These are phyloP conservation scores for Malacoctenus gilli DNA, from an alignment of 2,797 vertebrate genomes.

Conservation along the genomic window DNA sequence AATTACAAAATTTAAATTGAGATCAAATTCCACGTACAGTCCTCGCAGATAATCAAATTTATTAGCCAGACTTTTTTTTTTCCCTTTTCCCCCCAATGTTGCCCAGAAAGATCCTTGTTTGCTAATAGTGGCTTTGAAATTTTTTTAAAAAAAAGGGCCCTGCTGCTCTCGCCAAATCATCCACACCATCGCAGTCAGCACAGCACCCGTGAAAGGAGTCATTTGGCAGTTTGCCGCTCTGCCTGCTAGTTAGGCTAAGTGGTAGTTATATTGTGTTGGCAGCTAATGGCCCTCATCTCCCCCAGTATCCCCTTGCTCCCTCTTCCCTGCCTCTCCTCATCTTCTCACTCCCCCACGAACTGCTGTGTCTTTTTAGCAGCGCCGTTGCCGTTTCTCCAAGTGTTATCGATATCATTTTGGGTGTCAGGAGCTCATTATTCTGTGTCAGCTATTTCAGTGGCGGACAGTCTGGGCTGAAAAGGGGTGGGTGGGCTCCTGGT, in stretches of 20 bases:
- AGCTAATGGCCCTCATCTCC: constrained; percentile 73
- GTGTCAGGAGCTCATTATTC: constrained; percentile 83
- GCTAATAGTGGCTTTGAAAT: constrained; percentile 41
- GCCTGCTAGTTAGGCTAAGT: constrained; percentile 71
- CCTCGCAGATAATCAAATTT: too few species aligned
- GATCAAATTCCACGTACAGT: too few species aligned
- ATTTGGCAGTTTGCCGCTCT: constrained; percentile 67
- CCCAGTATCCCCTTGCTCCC: constrained; percentile 49
- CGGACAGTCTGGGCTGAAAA: constrained; percentile 59
- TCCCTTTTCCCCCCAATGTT: too few species aligned
- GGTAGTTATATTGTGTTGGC: constrained; percentile 73
- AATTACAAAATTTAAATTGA: too few species aligned
- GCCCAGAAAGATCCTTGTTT: constrained; percentile 17
- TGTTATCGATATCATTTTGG: constrained; percentile 79
- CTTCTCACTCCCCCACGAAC: constrained; percentile 64
- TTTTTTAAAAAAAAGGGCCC: constrained; percentile 22
- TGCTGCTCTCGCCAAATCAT: constrained; percentile 26
- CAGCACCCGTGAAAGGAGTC: constrained; percentile 59
- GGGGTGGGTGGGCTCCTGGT: too few species aligned
- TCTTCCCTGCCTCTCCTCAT: constrained; percentile 40
- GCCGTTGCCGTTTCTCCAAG: constrained; percentile 74
- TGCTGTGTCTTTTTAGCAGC: constrained; percentile 78
- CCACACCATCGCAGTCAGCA: constrained; percentile 44
- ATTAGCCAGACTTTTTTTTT: too few species aligned
- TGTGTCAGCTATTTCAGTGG: constrained; percentile 76